Evolutionary conservation across 2,797 vertebrate species (phyloP), one percentile per base, ranked within the genome.

Genomic region (Coregonus sp.): DNA sequence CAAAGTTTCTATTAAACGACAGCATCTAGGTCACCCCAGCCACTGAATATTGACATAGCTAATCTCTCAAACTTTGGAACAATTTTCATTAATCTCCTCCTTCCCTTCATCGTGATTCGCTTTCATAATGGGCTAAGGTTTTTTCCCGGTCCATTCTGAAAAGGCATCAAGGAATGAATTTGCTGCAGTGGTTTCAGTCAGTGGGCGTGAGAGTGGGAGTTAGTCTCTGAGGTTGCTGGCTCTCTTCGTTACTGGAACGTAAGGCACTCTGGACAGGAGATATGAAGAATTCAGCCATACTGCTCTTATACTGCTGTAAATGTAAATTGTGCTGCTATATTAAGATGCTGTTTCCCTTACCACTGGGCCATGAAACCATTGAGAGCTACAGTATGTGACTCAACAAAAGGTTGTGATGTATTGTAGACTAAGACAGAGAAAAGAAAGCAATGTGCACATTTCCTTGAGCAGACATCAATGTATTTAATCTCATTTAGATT

Each of bases 1-100:
- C 84, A 84, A 65, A 73, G 69, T 61, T 63, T 78, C 15, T 78
- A 75, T 75, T 61, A 79, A 81, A 80, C 14, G 16, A 5, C 37
- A 29, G 71, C 72, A 66, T 73, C 18, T 51, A 81, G 33, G 52
- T 56, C 52, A 52, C 56, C 61, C 20, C 25, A 35, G 69, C 76
- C 54, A 37, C n/a, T 33, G 29, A 75, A 52, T 75, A 71, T 68
- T 78, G 74, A 80, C 35, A 51, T 50, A 31, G 68, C 56, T 76
- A 47, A 81, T 78, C 59, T 73, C 68, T 47, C 3, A 47, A 80
- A 74, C 40, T 72, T 76, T 18, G 7, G 51, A 77, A 66, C 37
- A n/a, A 5, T 37, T 66, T 72, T 63, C 37, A 47, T 50, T 52
- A 52, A 16, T 56, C 70, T 29, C 68, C 68, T 9, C 67, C 12